These are phyloP conservation scores for Dynastes tityus DNA, from an alignment of 2,888 invertebrate species.

Conservation along the genomic window DNA sequence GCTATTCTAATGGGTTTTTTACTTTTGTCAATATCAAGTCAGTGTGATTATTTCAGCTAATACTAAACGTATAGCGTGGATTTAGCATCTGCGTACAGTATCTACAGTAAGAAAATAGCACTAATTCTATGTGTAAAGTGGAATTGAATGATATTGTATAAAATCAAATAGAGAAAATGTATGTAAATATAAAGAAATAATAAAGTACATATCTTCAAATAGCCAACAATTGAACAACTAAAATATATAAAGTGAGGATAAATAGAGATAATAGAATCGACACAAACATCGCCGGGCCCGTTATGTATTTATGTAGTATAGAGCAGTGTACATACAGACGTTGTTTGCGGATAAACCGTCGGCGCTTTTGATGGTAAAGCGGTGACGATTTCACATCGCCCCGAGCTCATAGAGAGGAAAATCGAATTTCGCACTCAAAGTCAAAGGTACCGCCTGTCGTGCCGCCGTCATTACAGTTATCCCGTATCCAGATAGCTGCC, in stretches of 20 bases:
- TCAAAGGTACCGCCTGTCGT: constrained; percentile 44
- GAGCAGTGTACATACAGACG: constrained; percentile 29
- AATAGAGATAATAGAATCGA: constrained; percentile 44
- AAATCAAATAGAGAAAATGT: not conserved
- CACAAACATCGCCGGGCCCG: constrained; percentile 34
- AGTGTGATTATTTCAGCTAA: no score
- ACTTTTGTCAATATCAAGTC: no score
- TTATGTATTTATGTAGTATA: constrained; percentile 33
- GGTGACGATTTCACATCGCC: constrained; percentile 46
- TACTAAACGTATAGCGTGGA: no score
- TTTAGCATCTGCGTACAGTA: not conserved
- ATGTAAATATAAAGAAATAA: not conserved
- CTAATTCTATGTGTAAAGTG: no score
- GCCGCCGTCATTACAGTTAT: constrained; percentile 39
- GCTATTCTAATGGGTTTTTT: no score
- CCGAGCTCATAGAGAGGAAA: constrained; percentile 44
- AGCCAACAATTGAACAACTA: constrained; percentile 3
- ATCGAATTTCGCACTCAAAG: constrained; percentile 48
- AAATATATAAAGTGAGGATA: constrained; percentile 15
- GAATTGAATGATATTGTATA: not conserved
- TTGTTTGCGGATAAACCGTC: constrained; percentile 47
- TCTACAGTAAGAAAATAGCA: no score
- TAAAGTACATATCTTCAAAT: constrained; percentile 5
- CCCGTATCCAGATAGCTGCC: constrained; percentile 45
- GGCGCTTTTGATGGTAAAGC: constrained; percentile 46